These are phyloP conservation scores for Diadophis punctatus DNA, from an alignment of 2,113 vertebrate genomes.

Conservation along the genomic window DNA sequence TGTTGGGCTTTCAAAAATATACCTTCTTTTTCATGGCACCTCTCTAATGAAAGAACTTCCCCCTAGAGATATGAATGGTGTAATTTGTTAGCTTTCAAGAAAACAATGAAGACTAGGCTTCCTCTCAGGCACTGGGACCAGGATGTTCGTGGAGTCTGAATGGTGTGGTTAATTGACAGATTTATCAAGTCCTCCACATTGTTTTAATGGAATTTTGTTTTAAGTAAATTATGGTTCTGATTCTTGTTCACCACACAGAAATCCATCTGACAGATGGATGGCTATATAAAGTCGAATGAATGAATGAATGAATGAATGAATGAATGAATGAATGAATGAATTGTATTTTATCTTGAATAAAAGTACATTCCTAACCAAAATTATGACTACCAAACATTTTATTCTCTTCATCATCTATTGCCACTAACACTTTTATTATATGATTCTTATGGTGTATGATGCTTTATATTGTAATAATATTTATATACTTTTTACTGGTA, in stretches of 20 bases:
- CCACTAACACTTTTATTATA: not conserved
- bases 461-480: not conserved
- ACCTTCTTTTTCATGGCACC: not conserved
- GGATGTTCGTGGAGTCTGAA: not conserved
- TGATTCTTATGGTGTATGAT: not conserved
- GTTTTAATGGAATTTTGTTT: not conserved
- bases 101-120: not conserved
- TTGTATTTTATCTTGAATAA: not conserved
- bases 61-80: not conserved
- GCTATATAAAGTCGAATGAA: not conserved
- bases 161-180: not conserved
- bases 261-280: not conserved
- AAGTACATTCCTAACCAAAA: not conserved
- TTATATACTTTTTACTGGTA: not conserved
- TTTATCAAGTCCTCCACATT: not conserved
- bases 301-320: no score
- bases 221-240: not conserved
- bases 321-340: not conserved
- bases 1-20: not conserved
- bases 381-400: not conserved
- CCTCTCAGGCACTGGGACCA: not conserved
- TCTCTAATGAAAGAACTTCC: no score
- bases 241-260: not conserved
- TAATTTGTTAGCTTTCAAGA: not conserved
- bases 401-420: not conserved